phyloP scores from a whole-genome alignment of 2,113 vertebrate species.

The Mobula birostris region DNA sequence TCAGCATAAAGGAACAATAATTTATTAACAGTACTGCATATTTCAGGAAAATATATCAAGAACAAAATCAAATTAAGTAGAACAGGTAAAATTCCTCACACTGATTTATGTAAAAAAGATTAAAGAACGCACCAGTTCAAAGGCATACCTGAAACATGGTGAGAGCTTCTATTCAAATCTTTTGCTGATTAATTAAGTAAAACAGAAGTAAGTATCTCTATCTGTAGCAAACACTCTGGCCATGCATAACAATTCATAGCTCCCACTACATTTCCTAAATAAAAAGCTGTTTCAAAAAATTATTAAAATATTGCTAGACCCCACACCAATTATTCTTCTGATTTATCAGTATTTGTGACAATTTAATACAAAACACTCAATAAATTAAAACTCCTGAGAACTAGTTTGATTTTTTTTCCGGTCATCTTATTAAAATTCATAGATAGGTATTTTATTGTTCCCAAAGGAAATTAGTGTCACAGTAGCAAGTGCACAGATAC shows the following conservation, averaged over 20 bases:
- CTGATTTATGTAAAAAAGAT: not conserved
- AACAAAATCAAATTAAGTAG: slow-evolving; percentile 9
- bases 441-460: too few relatives aligned
- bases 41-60: not conserved
- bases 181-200: not conserved
- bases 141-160: not conserved
- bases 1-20: not conserved
- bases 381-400: not conserved
- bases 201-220: not conserved
- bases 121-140: not conserved
- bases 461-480: too few relatives aligned
- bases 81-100: not conserved
- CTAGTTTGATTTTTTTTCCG: not conserved
- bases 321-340: not conserved
- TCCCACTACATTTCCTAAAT: not conserved
- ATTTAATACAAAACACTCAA: not conserved
- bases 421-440: not conserved
- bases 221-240: not conserved
- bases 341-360: not conserved
- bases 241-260: not conserved
- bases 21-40: not conserved
- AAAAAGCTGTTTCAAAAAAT: not conserved
- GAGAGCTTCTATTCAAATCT: not conserved
- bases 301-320: not conserved
- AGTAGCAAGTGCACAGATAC: too few relatives aligned